Evolutionary conservation across 1,140 invertebrate genomes (phyloP).

Genomic region (Aporrectodea caliginosa): DNA sequence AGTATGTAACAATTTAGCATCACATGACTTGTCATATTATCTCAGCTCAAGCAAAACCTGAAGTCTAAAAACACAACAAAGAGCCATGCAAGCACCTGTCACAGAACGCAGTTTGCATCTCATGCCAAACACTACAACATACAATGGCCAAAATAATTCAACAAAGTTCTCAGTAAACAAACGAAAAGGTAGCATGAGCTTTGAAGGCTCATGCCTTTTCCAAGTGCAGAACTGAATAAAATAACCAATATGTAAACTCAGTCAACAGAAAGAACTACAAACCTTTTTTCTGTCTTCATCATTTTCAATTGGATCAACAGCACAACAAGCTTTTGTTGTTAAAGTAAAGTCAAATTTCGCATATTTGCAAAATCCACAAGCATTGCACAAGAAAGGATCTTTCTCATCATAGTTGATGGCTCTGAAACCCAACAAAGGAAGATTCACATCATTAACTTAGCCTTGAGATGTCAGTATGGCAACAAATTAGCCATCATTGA

Average conservation of each 20-base stretch:
- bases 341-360: constrained; percentile 96
- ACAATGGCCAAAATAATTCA: background rate
- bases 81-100: too few species aligned
- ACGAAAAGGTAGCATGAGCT: too few species aligned
- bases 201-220: too few species aligned
- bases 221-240: background rate
- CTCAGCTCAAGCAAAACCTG: too few species aligned
- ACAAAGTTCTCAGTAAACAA: background rate
- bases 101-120: too few species aligned
- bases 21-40: too few species aligned
- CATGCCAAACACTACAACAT: too few species aligned
- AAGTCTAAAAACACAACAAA: too few species aligned
- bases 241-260: background rate
- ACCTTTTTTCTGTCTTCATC: constrained; percentile 93
- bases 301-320: constrained; percentile 93
- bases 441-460: too few species aligned
- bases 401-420: constrained; percentile 99
- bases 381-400: constrained; percentile 96
- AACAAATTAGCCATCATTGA: too few species aligned
- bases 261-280: background rate
- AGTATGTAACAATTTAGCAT: too few species aligned
- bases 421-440: constrained; percentile 55
- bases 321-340: constrained; percentile 83
- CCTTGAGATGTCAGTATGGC: too few species aligned
- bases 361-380: constrained; percentile 98